Evolutionary conservation across 1,140 invertebrate species (phyloP).

Genomic region (Leptopilina clavipes): DNA sequence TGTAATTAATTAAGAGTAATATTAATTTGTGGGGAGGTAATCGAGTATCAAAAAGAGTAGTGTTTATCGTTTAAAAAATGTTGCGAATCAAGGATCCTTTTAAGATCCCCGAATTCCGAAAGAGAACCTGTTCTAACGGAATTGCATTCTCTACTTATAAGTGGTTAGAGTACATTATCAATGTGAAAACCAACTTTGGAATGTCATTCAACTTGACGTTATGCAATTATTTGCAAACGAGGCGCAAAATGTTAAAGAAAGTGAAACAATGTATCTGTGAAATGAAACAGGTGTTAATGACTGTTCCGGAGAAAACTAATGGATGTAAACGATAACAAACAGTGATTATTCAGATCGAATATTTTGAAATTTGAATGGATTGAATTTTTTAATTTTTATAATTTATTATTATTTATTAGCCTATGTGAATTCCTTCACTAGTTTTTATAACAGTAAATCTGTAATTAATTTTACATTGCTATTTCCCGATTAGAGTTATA

Average conservation of each 20-base stretch:
- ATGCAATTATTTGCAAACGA: slow-evolving; percentile 22
- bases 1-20: background rate
- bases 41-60: background rate
- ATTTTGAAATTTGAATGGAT: no score
- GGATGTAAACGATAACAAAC: no score
- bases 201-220: slow-evolving; percentile 21
- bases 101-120: slow-evolving; percentile 19
- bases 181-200: background rate
- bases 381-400: no score
- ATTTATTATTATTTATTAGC: no score
- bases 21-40: background rate
- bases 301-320: background rate
- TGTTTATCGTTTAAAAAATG: background rate
- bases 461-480: no score
- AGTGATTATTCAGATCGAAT: no score
- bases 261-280: background rate
- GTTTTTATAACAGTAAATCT: no score
- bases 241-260: slow-evolving; percentile 1
- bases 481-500: no score
- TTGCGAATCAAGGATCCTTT: background rate
- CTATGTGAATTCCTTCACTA: no score
- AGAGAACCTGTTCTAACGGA: slow-evolving; percentile 34
- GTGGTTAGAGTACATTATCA: slow-evolving; percentile 15
- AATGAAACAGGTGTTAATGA: background rate
- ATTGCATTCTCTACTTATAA: background rate